A percentile compares a stretch with the other conserved stretches of the same genome.
Evolutionary conservation across 1,140 invertebrate species (phyloP).

Genomic region (Wasmannia auropunctata): DNA sequence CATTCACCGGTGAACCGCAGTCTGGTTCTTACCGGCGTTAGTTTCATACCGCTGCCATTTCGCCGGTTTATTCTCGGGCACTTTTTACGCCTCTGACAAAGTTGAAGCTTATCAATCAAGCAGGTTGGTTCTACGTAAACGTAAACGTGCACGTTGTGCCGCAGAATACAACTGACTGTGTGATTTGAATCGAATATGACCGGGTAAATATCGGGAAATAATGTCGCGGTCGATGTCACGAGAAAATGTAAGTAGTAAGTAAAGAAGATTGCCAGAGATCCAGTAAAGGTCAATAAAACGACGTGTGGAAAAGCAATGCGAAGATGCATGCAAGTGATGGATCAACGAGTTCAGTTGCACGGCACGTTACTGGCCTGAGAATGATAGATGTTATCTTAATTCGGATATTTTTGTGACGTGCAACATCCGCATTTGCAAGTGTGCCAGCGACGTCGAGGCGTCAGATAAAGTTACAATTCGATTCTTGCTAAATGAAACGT

Average conservation of each 20-base stretch:
- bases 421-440: background rate
- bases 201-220: background rate
- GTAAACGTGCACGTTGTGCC: background rate
- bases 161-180: background rate
- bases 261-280: background rate
- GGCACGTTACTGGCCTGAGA: background rate
- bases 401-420: background rate
- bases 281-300: background rate
- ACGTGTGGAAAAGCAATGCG: background rate
- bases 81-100: background rate
- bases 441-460: background rate
- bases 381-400: background rate
- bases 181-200: background rate
- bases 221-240: background rate
- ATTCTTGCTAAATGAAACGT: background rate
- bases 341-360: background rate
- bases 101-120: background rate
- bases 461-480: background rate
- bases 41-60: slow-evolving; percentile 33
- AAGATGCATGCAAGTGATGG: slow-evolving; percentile 2
- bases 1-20: slow-evolving; percentile 72
- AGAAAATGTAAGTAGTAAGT: slow-evolving; percentile 46
- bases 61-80: background rate
- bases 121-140: background rate
- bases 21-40: slow-evolving; percentile 68